A percentile compares a stretch with the other conserved stretches of the same genome.
Evolutionary conservation across 2,888 invertebrate species (phyloP).

Genomic region (Cistogaster globosa): DNA sequence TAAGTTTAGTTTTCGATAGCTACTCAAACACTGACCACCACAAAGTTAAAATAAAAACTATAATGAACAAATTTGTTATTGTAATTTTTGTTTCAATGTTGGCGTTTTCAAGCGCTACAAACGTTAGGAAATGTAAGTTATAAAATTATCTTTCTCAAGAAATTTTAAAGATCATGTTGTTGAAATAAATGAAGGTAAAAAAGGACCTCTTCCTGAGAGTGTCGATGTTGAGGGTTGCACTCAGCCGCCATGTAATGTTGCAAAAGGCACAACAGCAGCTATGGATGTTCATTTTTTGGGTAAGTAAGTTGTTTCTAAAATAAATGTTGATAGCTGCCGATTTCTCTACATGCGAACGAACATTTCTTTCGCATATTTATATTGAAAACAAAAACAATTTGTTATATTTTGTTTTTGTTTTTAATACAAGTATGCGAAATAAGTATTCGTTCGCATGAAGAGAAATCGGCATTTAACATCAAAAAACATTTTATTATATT

Average conservation of each 20-base stretch:
- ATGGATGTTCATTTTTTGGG: slow-evolving; percentile 79
- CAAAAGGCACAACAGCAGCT: slow-evolving; percentile 76
- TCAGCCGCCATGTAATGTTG: slow-evolving; percentile 78
- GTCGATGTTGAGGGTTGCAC: slow-evolving; percentile 78
- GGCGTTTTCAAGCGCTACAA: slow-evolving; percentile 47
- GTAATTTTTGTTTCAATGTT: slow-evolving; percentile 30
- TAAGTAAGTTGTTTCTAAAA: slow-evolving; percentile 72
- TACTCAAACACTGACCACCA: not conserved
- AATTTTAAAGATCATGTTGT: too few relatives aligned
- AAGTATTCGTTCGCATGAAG: too few relatives aligned
- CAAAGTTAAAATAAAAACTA: not conserved
- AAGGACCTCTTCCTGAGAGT: slow-evolving; percentile 76
- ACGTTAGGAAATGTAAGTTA: slow-evolving; percentile 65
- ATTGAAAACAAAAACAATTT: too few relatives aligned
- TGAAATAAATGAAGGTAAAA: slow-evolving; percentile 72
- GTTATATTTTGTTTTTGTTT: too few relatives aligned
- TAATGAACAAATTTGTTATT: slow-evolving; percentile 57
- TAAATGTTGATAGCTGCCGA: not conserved
- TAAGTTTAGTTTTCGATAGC: not conserved
- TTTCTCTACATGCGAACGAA: too few relatives aligned
- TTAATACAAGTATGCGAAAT: too few relatives aligned
- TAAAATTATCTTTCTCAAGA: not conserved
- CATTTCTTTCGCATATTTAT: too few relatives aligned
- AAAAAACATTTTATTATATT: not conserved
- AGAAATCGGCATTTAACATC: not conserved